Evolutionary conservation across 2,888 invertebrate genomes (phyloP).

Genomic region (Tinea trinotella): DNA sequence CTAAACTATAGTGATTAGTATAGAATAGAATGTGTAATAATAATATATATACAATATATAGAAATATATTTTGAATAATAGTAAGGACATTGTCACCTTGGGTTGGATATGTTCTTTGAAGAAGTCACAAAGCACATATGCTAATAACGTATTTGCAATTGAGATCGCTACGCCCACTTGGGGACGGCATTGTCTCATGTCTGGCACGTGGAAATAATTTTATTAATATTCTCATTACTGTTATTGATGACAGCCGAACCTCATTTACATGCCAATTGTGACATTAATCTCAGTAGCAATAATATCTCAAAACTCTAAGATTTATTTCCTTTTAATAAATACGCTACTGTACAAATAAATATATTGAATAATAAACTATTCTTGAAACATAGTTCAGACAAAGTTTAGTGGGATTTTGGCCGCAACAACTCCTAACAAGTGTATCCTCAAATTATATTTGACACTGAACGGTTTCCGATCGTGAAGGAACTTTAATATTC

Average conservation of each 20-base stretch:
- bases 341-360: background rate
- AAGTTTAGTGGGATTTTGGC: background rate
- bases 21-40: too few species aligned
- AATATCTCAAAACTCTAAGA: background rate
- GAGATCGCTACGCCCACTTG: constrained; percentile 57
- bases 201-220: constrained; percentile 16
- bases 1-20: too few species aligned
- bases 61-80: too few species aligned
- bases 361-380: background rate
- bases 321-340: background rate
- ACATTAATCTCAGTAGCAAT: background rate
- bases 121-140: constrained; percentile 64
- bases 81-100: constrained; percentile 45
- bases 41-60: constrained; percentile 37
- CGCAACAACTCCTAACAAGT: constrained; percentile 3
- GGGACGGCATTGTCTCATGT: constrained; percentile 57
- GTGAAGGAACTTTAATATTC: constrained; percentile 18
- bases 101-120: constrained; percentile 41
- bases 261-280: background rate
- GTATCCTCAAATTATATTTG: constrained; percentile 10
- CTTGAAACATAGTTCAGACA: background rate
- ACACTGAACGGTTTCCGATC: constrained; percentile 9
- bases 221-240: constrained; percentile 17
- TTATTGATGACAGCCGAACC: background rate
- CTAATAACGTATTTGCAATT: constrained; percentile 66